Evolutionary conservation across 2,888 invertebrate species (phyloP).

Genomic region (Thalpophila matura): DNA sequence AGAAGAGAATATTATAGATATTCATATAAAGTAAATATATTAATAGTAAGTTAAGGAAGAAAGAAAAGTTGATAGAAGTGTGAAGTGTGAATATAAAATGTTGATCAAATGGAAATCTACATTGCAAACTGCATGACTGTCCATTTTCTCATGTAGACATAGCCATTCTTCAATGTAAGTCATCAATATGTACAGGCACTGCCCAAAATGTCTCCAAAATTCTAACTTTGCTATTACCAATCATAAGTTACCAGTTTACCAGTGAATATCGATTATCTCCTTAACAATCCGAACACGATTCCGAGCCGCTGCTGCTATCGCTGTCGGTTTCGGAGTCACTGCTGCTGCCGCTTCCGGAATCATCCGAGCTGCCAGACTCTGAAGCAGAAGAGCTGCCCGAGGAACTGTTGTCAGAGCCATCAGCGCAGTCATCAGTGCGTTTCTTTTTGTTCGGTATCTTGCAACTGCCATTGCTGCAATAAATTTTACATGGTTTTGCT

Average conservation of each 20-base stretch:
- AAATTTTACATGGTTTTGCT: too few species aligned
- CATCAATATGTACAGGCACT: conserved; percentile 30
- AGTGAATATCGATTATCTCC: conserved; percentile 64
- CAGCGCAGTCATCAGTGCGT: conserved; percentile 76
- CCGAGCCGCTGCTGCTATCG: conserved; percentile 76
- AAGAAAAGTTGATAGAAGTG: not conserved
- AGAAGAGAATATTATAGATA: too few species aligned
- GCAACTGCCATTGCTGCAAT: conserved; percentile 79
- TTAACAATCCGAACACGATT: conserved; percentile 71
- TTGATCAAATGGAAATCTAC: not conserved
- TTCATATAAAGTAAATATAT: too few species aligned
- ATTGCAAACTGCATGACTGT: conserved; percentile 6
- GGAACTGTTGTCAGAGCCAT: conserved; percentile 78
- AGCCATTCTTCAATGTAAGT: conserved; percentile 1
- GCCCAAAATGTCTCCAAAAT: not conserved
- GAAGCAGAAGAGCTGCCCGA: conserved; percentile 79
- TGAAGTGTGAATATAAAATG: too few species aligned
- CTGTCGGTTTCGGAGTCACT: conserved; percentile 79
- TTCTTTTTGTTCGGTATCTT: conserved; percentile 84
- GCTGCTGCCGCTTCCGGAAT: conserved; percentile 75
- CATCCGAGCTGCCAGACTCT: conserved; percentile 75
- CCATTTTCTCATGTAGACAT: not conserved
- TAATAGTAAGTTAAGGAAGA: not conserved
- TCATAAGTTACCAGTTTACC: conserved; percentile 66
- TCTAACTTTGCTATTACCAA: conserved; percentile 67